Conservation (phyloP, 2,888 invertebrate species). For the Anodontia alba region DNA sequence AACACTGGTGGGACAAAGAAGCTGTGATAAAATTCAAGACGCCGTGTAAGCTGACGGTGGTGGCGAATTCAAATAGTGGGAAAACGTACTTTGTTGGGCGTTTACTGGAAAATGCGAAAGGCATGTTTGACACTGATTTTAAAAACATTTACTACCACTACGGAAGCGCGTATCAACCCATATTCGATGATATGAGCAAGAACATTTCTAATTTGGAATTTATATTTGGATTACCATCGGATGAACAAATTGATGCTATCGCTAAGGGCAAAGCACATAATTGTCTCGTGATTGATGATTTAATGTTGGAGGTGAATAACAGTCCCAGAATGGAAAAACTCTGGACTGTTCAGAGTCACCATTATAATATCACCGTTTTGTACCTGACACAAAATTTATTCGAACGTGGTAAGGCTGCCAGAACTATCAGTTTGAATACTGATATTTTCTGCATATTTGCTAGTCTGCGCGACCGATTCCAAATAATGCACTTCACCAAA, state of each 20-base stretch:
- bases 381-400: neutral
- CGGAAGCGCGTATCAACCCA: neutral
- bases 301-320: neutral
- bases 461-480: neutral
- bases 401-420: neutral
- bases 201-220: neutral
- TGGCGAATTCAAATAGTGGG: neutral
- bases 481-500: neutral
- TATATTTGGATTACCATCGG: neutral
- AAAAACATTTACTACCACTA: conserved; percentile 13
- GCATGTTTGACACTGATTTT: neutral
- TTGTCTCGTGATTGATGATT: neutral
- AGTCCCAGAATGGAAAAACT: neutral
- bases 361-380: neutral
- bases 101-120: neutral
- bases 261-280: neutral
- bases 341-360: neutral
- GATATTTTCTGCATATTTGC: neutral
- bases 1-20: neutral
- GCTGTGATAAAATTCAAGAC: neutral
- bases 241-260: neutral
- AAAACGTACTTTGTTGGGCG: neutral
- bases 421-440: neutral
- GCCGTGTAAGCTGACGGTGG: neutral
- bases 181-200: conserved; percentile 24